phyloP scores from a whole-genome alignment of 2,888 invertebrate species.

The Tanytarsus gracilentus region DNA sequence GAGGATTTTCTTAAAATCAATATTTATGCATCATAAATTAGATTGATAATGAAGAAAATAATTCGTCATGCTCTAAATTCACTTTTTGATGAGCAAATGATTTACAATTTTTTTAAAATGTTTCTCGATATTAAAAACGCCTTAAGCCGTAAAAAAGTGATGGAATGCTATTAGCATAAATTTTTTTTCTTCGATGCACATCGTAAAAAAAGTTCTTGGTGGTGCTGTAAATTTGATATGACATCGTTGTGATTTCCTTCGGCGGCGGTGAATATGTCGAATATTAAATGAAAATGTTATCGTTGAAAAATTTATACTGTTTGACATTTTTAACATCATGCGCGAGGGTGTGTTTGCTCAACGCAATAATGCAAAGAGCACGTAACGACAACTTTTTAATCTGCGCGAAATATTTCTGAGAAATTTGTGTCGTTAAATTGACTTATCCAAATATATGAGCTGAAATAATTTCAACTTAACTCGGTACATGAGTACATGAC shows the following conservation, averaged over 20 bases:
- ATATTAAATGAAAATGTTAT: constrained; percentile 26
- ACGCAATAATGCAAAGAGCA: no score
- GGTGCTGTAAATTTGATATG: constrained; percentile 20
- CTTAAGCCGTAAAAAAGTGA: constrained; percentile 24
- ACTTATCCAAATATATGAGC: no score
- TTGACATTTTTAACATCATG: constrained; percentile 24
- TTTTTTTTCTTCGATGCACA: constrained; percentile 10
- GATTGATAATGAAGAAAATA: background rate
- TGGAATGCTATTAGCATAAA: constrained; percentile 29
- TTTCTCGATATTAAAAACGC: constrained; percentile 21
- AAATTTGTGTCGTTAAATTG: no score
- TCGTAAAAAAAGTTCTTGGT: constrained; percentile 12
- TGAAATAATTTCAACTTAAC: no score
- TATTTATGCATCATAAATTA: constrained; percentile 14
- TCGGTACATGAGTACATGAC: no score
- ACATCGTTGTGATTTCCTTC: constrained; percentile 23
- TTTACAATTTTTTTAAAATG: constrained; percentile 11
- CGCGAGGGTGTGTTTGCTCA: background rate
- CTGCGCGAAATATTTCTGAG: no score
- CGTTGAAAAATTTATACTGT: background rate
- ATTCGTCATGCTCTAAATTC: constrained; percentile 23
- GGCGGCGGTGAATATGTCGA: constrained; percentile 15
- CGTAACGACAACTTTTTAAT: no score
- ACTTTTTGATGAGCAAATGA: constrained; percentile 20
- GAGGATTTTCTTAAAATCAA: no score